Evolutionary conservation across 2,888 invertebrate genomes (phyloP).

Genomic region (Petrolisthes manimaculis): DNA sequence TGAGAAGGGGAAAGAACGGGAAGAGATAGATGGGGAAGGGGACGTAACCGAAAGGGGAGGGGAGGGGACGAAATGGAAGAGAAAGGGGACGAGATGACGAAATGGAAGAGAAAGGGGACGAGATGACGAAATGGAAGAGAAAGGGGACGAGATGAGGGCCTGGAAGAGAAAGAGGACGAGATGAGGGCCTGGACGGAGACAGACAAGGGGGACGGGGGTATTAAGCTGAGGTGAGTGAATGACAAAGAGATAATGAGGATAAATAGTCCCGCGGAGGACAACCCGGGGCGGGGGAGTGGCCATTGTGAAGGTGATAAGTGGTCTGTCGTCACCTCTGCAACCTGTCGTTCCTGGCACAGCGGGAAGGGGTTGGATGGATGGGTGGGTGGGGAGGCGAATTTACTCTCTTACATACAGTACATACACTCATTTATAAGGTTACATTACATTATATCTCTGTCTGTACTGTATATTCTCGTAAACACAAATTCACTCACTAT

Average conservation of each 20-base stretch:
- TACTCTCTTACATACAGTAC: too few relatives aligned
- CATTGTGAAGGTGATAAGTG: constrained; percentile 37
- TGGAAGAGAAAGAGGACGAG: too few relatives aligned
- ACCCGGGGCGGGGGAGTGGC: neutral
- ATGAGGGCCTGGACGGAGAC: too few relatives aligned
- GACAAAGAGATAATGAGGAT: constrained; percentile 32
- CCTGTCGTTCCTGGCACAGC: constrained; percentile 27
- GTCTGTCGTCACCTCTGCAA: constrained; percentile 34
- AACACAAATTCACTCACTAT: too few relatives aligned
- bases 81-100: constrained; percentile 5
- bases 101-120: too few relatives aligned
- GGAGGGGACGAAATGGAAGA: neutral
- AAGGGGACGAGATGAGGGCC: too few relatives aligned
- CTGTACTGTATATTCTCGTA: too few relatives aligned
- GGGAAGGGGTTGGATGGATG: constrained; percentile 3
- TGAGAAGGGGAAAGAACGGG: neutral
- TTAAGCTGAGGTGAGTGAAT: neutral
- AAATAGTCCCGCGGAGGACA: constrained; percentile 4
- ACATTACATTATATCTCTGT: too few relatives aligned
- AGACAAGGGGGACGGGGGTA: neutral
- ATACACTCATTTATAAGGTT: too few relatives aligned
- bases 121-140: too few relatives aligned
- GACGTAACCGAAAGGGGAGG: neutral
- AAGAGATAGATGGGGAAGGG: neutral
- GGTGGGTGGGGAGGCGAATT: neutral